Percentiles rank a stretch among this genome's conserved stretches.
These are phyloP conservation scores for Sebastes miniatus DNA, from an alignment of 2,797 vertebrate species.

Conservation along the genomic window DNA sequence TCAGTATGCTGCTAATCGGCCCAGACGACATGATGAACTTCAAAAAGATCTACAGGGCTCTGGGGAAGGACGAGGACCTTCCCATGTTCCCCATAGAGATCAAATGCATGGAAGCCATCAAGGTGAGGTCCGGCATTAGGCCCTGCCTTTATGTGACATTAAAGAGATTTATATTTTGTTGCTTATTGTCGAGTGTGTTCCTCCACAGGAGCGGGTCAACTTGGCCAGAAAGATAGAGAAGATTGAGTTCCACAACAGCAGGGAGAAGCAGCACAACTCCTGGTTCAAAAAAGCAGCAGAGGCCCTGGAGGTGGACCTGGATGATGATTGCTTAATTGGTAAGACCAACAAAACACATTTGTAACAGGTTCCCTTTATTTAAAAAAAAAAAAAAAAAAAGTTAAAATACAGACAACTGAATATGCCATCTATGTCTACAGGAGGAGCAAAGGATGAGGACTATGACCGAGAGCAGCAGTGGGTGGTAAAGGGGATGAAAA, in stretches of 20 bases:
- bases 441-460: slow-evolving; percentile 77
- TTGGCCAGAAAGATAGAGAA: slow-evolving; percentile 93
- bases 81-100: slow-evolving; percentile 90
- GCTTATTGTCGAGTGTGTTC: slow-evolving; percentile 2
- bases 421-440: slow-evolving; percentile 66
- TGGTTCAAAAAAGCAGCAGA: slow-evolving; percentile 94
- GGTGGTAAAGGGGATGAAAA: slow-evolving; percentile 91
- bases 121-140: slow-evolving; percentile 77
- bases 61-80: slow-evolving; percentile 91
- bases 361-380: neutral
- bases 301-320: slow-evolving; percentile 92
- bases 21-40: slow-evolving; percentile 94
- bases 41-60: slow-evolving; percentile 90
- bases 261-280: slow-evolving; percentile 91
- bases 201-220: slow-evolving; percentile 87
- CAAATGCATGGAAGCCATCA: slow-evolving; percentile 89
- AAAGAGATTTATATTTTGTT: neutral
- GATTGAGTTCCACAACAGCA: slow-evolving; percentile 90
- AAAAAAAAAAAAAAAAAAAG: neutral
- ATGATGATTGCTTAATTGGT: slow-evolving; percentile 91
- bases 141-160: neutral
- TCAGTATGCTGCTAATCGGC: slow-evolving; percentile 91
- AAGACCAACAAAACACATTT: neutral
- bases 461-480: slow-evolving; percentile 87
- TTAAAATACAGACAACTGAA: slow-evolving; percentile 2